Percentiles rank a stretch among this genome's conserved stretches.
These are phyloP conservation scores for Mimas tiliae DNA, from an alignment of 2,888 invertebrate species.

Conservation along the genomic window DNA sequence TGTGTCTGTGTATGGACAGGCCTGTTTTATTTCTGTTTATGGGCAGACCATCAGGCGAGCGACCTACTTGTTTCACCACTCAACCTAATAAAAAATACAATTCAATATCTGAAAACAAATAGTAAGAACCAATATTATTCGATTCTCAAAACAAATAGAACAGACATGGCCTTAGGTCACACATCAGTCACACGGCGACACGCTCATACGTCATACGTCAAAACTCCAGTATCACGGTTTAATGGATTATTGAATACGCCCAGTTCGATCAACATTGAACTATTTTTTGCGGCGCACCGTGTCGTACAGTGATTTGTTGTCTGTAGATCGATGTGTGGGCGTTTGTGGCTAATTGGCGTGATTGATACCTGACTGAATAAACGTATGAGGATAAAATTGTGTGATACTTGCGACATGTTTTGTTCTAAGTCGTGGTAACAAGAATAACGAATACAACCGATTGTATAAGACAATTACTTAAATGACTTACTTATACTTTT, in stretches of 20 bases:
- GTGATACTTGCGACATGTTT: not conserved
- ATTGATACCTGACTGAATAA: slow-evolving; percentile 46
- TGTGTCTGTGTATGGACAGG: no score
- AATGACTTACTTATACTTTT: no score
- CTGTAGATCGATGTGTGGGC: slow-evolving; percentile 42
- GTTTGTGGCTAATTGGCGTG: slow-evolving; percentile 50
- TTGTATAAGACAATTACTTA: no score
- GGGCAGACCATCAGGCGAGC: no score
- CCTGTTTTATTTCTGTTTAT: no score
- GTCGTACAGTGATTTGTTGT: slow-evolving; percentile 46
- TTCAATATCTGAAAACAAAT: not conserved
- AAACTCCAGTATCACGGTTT: slow-evolving; percentile 61
- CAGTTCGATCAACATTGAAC: slow-evolving; percentile 61
- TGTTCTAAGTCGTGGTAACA: not conserved
- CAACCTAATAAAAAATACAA: no score
- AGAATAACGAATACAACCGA: no score
- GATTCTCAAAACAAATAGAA: slow-evolving; percentile 32
- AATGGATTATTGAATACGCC: slow-evolving; percentile 74
- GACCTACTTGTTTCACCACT: no score
- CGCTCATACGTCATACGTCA: slow-evolving; percentile 66
- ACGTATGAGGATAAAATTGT: not conserved
- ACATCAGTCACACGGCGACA: slow-evolving; percentile 57
- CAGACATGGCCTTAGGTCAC: slow-evolving; percentile 41
- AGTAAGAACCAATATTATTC: not conserved
- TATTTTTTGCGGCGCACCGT: slow-evolving; percentile 56